A percentile compares a stretch with the other conserved stretches of the same genome.
Conservation (phyloP, 2,888 invertebrate species). For the Polia nebulosa region DNA sequence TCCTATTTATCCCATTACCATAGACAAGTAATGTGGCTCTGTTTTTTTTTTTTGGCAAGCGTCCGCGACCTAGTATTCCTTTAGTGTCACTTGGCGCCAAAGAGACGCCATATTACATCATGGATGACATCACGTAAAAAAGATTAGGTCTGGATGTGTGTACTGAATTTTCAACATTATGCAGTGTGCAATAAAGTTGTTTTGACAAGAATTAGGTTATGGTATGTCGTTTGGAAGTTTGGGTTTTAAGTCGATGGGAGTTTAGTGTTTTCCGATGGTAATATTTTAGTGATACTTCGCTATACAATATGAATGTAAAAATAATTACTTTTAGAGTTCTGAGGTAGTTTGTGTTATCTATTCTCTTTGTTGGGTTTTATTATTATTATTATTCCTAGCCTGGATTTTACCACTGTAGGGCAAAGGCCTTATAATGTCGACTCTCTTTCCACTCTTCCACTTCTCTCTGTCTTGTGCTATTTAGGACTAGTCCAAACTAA, state of each 20-base stretch:
- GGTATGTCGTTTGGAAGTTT: slow-evolving; percentile 25
- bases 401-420: too few relatives aligned
- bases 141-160: neutral
- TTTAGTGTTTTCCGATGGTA: neutral
- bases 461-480: too few relatives aligned
- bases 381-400: too few relatives aligned
- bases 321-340: too few relatives aligned
- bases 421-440: too few relatives aligned
- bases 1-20: slow-evolving; percentile 13
- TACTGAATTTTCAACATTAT: slow-evolving; percentile 5
- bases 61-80: slow-evolving; percentile 38
- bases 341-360: too few relatives aligned
- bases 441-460: too few relatives aligned
- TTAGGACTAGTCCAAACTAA: too few relatives aligned
- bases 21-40: slow-evolving; percentile 38
- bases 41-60: slow-evolving; percentile 55
- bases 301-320: neutral
- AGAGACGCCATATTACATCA: slow-evolving; percentile 51
- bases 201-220: slow-evolving; percentile 25
- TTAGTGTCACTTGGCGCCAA: slow-evolving; percentile 49
- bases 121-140: slow-evolving; percentile 22
- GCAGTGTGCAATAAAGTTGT: slow-evolving; percentile 27
- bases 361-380: too few relatives aligned
- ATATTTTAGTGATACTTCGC: neutral
- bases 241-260: neutral